phyloP scores from a whole-genome alignment of 1,140 invertebrate species.

The Drosophila burlai region DNA sequence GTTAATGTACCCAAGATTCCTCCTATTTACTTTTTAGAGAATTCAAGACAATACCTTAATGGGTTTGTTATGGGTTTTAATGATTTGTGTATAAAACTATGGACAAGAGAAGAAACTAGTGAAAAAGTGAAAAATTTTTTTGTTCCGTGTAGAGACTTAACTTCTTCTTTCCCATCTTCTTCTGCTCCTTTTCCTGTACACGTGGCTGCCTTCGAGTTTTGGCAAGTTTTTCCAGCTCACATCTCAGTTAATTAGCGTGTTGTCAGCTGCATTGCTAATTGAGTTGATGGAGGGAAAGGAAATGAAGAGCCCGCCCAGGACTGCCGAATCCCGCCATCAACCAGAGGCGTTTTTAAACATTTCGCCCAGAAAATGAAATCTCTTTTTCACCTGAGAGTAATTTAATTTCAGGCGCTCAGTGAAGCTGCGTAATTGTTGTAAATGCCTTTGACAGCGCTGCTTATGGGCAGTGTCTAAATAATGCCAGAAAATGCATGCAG shows the following conservation, averaged over 20 bases:
- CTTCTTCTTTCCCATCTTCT: conserved; percentile 6
- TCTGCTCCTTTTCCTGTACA: conserved; percentile 15
- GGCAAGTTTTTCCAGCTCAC: conserved; percentile 59
- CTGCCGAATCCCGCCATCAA: not conserved
- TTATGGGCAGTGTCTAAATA: conserved; percentile 56
- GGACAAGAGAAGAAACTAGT: not conserved
- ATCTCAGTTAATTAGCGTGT: conserved; percentile 71
- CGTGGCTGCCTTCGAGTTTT: conserved; percentile 44
- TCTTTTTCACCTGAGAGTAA: conserved; percentile 10
- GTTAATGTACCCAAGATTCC: no score
- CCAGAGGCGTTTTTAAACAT: conserved; percentile 2
- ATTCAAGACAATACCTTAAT: no score
- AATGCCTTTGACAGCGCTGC: conserved; percentile 49
- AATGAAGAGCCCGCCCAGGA: conserved; percentile 2
- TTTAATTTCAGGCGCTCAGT: conserved; percentile 10
- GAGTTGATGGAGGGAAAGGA: conserved; percentile 47
- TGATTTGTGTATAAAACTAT: no score
- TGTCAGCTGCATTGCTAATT: conserved; percentile 77
- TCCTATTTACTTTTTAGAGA: no score
- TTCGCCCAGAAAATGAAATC: not conserved
- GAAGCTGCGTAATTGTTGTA: conserved; percentile 38
- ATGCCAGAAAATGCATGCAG: conserved; percentile 5
- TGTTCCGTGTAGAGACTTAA: not conserved
- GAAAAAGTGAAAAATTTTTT: not conserved
- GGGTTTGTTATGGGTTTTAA: no score